Percentiles rank a stretch among this genome's conserved stretches.
Evolutionary conservation across 2,888 invertebrate genomes (phyloP).

Genomic region (Argyresthia albistria): DNA sequence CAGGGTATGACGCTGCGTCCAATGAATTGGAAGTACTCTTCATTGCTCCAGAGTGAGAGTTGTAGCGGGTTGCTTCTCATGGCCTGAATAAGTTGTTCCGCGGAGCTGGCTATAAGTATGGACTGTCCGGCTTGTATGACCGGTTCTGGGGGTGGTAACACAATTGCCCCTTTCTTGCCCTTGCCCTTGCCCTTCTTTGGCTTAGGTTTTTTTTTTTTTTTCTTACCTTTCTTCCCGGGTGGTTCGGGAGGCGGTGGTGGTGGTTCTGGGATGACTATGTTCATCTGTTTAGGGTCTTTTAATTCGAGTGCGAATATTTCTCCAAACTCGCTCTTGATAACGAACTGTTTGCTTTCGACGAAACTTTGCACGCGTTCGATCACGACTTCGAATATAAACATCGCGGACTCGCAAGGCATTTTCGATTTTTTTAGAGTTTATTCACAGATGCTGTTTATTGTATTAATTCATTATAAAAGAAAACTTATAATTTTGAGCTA

Average conservation of each 20-base stretch:
- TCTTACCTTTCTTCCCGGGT: conserved; percentile 36
- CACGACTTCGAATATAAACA: conserved; percentile 61
- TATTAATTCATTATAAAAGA: neutral
- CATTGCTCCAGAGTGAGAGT: conserved; percentile 55
- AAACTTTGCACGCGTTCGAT: conserved; percentile 44
- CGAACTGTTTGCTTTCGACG: conserved; percentile 37
- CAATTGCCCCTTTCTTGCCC: conserved; percentile 11
- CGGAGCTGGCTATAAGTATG: conserved; percentile 48
- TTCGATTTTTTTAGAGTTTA: conserved; percentile 11
- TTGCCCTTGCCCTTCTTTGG: conserved; percentile 30
- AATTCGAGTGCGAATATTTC: conserved; percentile 57
- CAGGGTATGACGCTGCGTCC: conserved; percentile 43
- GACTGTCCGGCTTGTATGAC: conserved; percentile 58
- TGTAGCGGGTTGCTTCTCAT: conserved; percentile 49
- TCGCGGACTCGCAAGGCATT: conserved; percentile 52
- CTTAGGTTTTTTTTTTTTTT: conserved; percentile 31
- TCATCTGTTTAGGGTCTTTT: conserved; percentile 59
- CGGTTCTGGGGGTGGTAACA: conserved; percentile 44
- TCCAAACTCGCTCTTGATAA: conserved; percentile 53
- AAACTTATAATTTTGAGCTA: neutral
- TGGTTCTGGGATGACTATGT: conserved; percentile 57
- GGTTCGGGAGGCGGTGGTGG: conserved; percentile 52
- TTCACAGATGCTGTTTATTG: neutral
- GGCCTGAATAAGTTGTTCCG: conserved; percentile 46
- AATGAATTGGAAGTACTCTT: conserved; percentile 44